A percentile compares a stretch with the other conserved stretches of the same genome.
Conservation (phyloP, 2,797 vertebrate genomes). For the Acridotheres tristis region DNA sequence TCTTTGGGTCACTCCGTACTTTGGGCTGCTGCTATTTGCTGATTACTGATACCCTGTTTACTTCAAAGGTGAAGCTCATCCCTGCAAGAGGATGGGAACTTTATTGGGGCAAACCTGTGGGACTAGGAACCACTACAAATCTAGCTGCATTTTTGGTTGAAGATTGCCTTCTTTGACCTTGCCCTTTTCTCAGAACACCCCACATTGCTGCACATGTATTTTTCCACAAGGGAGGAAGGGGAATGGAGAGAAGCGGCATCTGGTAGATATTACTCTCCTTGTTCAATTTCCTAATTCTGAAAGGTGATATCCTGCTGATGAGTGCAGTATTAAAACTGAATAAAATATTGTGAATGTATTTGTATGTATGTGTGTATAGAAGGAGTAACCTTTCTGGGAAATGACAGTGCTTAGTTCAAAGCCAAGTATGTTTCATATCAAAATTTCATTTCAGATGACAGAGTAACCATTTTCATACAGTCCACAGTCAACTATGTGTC, state of each 20-base stretch:
- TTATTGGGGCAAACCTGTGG: constrained; percentile 63
- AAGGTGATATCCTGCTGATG: constrained; percentile 59
- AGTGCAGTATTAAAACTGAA: constrained; percentile 30
- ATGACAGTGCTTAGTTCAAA: background rate
- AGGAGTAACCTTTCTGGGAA: background rate
- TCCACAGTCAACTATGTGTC: background rate
- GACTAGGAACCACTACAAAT: constrained; percentile 65
- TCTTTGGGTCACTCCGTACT: background rate
- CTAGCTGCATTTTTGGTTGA: constrained; percentile 65
- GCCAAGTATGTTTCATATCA: background rate
- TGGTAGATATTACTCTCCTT: constrained; percentile 71
- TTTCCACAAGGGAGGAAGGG: constrained; percentile 68
- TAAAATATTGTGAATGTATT: background rate
- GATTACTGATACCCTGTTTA: constrained; percentile 65
- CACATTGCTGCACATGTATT: constrained; percentile 65
- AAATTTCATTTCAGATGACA: background rate
- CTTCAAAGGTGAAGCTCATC: constrained; percentile 68
- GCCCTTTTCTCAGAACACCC: constrained; percentile 63
- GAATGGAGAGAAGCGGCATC: constrained; percentile 63
- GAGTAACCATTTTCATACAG: background rate
- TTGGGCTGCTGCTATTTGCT: constrained; percentile 39
- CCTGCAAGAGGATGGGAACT: constrained; percentile 66
- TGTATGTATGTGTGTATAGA: constrained; percentile 15
- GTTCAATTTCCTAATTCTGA: constrained; percentile 65
- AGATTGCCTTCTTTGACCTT: constrained; percentile 71